Evolutionary conservation across 2,113 vertebrate genomes (phyloP).

Genomic region (Pholis gunnellus): DNA sequence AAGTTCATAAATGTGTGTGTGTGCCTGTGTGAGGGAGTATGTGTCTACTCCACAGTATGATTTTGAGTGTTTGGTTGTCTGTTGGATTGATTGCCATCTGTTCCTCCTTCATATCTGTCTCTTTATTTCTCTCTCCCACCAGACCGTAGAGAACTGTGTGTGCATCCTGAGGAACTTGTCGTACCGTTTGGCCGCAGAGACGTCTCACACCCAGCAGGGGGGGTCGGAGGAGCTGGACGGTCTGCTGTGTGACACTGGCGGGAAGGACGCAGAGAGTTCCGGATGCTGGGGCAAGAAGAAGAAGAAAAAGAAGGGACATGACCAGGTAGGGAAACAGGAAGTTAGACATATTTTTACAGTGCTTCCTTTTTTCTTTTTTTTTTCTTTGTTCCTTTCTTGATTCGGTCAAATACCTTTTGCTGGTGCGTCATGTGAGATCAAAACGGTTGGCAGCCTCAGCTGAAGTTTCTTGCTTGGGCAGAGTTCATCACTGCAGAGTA

Average conservation of each 20-base stretch:
- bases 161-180: conserved; percentile 99
- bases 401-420: background rate
- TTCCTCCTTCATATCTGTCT: conserved; percentile 15
- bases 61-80: conserved; percentile 4
- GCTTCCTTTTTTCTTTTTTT: background rate
- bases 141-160: conserved; percentile 99
- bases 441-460: background rate
- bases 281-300: conserved; percentile 99
- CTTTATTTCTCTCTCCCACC: conserved; percentile 29
- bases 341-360: background rate
- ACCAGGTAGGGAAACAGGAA: conserved; percentile 88
- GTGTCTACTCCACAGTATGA: background rate
- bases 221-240: conserved; percentile 97
- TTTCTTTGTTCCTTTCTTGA: background rate
- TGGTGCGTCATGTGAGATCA: background rate
- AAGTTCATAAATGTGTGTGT: background rate
- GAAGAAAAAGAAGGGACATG: conserved; percentile 99
- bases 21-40: background rate
- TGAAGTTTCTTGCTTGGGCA: background rate
- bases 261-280: conserved; percentile 95
- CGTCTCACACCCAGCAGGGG: conserved; percentile 98
- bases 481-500: background rate
- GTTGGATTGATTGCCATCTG: conserved; percentile 2
- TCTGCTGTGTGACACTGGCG: conserved; percentile 93
- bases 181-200: conserved; percentile 98